Conservation (phyloP, 2,113 vertebrate genomes). For the Dicentrarchus labrax region DNA sequence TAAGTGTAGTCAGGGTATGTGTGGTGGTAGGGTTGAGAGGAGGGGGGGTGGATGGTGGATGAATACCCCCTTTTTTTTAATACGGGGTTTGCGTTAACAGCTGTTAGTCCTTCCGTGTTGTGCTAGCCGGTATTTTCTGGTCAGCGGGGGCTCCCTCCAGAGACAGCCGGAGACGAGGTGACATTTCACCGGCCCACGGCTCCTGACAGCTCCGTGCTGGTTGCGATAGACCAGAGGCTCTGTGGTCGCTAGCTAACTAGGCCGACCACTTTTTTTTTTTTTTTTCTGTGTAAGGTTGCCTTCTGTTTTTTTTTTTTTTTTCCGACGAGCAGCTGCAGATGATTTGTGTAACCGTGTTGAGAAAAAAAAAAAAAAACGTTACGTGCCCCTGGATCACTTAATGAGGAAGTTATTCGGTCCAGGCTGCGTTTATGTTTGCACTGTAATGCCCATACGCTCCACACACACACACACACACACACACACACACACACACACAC, state of each 20-base stretch:
- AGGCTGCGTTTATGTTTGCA: slow-evolving; percentile 40
- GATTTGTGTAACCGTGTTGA: slow-evolving; percentile 75
- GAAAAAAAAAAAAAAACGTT: slow-evolving; percentile 60
- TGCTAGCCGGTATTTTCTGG: slow-evolving; percentile 47
- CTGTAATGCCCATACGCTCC: slow-evolving; percentile 8
- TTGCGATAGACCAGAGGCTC: slow-evolving; percentile 43
- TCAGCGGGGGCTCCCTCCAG: slow-evolving; percentile 49
- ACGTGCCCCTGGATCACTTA: slow-evolving; percentile 49
- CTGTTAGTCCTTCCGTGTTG: slow-evolving; percentile 33
- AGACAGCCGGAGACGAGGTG: slow-evolving; percentile 58
- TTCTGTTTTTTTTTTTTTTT: no score
- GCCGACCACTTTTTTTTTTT: slow-evolving; percentile 56
- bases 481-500: background rate
- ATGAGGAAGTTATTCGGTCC: slow-evolving; percentile 60
- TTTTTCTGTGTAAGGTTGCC: no score
- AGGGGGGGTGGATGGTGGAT: slow-evolving; percentile 3
- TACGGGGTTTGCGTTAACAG: slow-evolving; percentile 20
- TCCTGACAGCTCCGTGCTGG: slow-evolving; percentile 70
- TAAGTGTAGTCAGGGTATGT: no score
- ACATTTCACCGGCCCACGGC: slow-evolving; percentile 70
- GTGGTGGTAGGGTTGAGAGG: no score
- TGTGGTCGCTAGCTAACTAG: slow-evolving; percentile 71
- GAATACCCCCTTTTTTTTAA: background rate
- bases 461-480: no score
- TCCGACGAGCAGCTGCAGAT: slow-evolving; percentile 74